These are phyloP conservation scores for Cyaniris semiargus DNA, from an alignment of 2,888 invertebrate genomes.

Conservation along the genomic window DNA sequence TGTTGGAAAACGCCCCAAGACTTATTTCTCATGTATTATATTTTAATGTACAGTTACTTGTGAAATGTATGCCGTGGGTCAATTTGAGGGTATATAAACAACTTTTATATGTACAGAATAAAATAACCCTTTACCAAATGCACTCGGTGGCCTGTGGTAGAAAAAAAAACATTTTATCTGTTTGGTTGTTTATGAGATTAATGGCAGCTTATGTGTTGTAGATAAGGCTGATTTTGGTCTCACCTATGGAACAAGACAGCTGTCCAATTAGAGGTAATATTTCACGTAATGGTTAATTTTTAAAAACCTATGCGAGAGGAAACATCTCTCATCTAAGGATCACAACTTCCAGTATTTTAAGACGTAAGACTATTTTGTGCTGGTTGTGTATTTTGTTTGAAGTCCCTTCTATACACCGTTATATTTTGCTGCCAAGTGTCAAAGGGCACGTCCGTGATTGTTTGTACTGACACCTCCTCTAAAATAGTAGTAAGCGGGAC, in stretches of 20 bases:
- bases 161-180: neutral
- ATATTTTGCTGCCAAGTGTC: slow-evolving; percentile 24
- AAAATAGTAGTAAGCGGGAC: slow-evolving; percentile 59
- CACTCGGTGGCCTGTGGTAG: neutral
- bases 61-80: slow-evolving; percentile 8
- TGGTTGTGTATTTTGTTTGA: slow-evolving; percentile 30
- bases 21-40: slow-evolving; percentile 1
- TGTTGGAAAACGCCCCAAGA: slow-evolving; percentile 9
- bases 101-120: slow-evolving; percentile 1
- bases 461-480: slow-evolving; percentile 35
- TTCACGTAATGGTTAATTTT: neutral
- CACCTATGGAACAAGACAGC: neutral
- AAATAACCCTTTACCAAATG: neutral
- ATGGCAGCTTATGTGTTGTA: slow-evolving; percentile 30
- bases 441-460: slow-evolving; percentile 15
- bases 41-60: slow-evolving; percentile 5
- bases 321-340: slow-evolving; percentile 42
- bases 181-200: slow-evolving; percentile 23
- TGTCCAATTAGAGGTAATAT: slow-evolving; percentile 10
- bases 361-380: slow-evolving; percentile 10
- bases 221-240: slow-evolving; percentile 18
- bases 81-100: slow-evolving; percentile 9
- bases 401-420: slow-evolving; percentile 13
- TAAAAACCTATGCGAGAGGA: neutral
- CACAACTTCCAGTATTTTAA: slow-evolving; percentile 47